A percentile compares a stretch with the other conserved stretches of the same genome.
These are phyloP conservation scores for Neotoma lepida DNA, from an alignment of 2,113 vertebrate genomes.

Conservation along the genomic window DNA sequence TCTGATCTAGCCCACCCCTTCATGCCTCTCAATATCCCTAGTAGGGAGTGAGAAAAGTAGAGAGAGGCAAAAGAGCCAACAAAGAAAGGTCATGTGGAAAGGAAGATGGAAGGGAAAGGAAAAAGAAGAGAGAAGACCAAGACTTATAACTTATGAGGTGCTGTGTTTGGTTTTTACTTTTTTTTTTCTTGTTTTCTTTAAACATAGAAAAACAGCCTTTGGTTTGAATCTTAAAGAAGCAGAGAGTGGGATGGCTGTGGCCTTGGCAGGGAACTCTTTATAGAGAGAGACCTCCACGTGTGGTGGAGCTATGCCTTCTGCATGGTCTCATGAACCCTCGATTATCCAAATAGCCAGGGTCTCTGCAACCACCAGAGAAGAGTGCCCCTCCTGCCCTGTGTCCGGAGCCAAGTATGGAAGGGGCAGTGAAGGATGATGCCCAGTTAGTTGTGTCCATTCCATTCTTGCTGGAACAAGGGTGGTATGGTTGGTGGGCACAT, in stretches of 20 bases:
- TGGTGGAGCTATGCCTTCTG: conserved; percentile 46
- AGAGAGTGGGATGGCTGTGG: conserved; percentile 74
- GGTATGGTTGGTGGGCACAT: background rate
- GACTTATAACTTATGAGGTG: conserved; percentile 82
- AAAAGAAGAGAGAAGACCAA: conserved; percentile 69
- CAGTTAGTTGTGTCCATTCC: conserved; percentile 5
- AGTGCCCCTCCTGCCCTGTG: conserved; percentile 19
- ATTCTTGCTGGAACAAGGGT: conserved; percentile 55
- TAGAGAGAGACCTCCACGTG: conserved; percentile 40
- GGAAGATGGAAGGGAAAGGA: conserved; percentile 34
- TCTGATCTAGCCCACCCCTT: conserved; percentile 67
- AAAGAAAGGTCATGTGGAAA: conserved; percentile 62
- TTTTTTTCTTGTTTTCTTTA: conserved; percentile 72
- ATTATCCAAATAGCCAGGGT: conserved; percentile 49
- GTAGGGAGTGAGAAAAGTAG: conserved; percentile 71
- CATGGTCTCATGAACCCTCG: conserved; percentile 35
- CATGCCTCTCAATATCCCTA: conserved; percentile 66
- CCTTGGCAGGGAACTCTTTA: conserved; percentile 45
- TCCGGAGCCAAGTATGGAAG: conserved; percentile 58
- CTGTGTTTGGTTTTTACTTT: conserved; percentile 78
- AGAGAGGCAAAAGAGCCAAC: conserved; percentile 69
- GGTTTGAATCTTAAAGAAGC: conserved; percentile 84
- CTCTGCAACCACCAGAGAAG: conserved; percentile 54
- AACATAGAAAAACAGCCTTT: conserved; percentile 86
- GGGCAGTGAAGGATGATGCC: conserved; percentile 40